A percentile compares a stretch with the other conserved stretches of the same genome.
phyloP scores from a whole-genome alignment of 2,888 invertebrate genomes.

The Drosophila maculinotata region DNA sequence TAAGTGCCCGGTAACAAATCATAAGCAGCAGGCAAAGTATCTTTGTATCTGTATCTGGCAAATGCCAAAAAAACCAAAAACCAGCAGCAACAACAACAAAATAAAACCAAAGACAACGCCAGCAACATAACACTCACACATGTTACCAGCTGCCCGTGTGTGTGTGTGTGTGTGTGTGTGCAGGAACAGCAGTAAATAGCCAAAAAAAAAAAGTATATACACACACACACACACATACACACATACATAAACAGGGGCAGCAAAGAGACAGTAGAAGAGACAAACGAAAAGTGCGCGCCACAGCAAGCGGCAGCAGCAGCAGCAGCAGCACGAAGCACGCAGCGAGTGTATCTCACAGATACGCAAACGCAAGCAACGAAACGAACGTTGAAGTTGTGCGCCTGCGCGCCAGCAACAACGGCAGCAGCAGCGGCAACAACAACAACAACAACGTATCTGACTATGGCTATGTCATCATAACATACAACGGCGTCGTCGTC shows the following conservation, averaged over 20 bases:
- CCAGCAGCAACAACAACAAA: constrained; percentile 4
- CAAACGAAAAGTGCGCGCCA: constrained; percentile 54
- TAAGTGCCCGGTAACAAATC: constrained; percentile 32
- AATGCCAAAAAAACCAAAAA: constrained; percentile 39
- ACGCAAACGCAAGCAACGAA: constrained; percentile 48
- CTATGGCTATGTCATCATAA: constrained; percentile 74
- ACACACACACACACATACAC: constrained; percentile 22
- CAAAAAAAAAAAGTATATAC: constrained; percentile 41
- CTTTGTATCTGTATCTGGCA: constrained; percentile 46
- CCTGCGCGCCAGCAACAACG: constrained; percentile 43
- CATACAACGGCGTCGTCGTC: constrained; percentile 44
- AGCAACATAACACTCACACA: constrained; percentile 66
- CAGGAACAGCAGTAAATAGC: constrained; percentile 64
- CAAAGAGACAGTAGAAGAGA: constrained; percentile 52
- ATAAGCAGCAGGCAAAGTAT: constrained; percentile 27
- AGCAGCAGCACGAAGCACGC: constrained; percentile 25
- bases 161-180: constrained; percentile 28
- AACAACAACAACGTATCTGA: constrained; percentile 22
- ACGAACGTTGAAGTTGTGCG: constrained; percentile 47
- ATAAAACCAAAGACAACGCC: constrained; percentile 31
- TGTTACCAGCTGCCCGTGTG: constrained; percentile 40
- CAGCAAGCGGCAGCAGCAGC: constrained; percentile 45
- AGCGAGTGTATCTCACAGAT: constrained; percentile 60
- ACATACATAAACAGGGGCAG: constrained; percentile 7
- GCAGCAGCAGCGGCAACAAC: constrained; percentile 16